phyloP scores from a whole-genome alignment of 2,797 vertebrate genomes.

The Pagetopsis macropterus region DNA sequence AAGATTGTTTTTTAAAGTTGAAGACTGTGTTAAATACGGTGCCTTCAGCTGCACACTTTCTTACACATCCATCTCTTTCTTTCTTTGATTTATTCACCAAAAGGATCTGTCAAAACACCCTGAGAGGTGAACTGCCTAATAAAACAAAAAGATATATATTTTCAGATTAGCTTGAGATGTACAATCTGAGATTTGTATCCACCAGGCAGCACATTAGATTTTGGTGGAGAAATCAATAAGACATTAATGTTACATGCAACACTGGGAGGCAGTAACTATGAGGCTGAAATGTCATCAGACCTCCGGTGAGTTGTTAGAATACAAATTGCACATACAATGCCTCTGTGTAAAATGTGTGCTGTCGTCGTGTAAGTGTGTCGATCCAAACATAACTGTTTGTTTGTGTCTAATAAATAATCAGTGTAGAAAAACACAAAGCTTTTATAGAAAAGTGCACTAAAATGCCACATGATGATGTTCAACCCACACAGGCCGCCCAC shows the following conservation, averaged over 20 bases:
- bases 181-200: conserved; percentile 17
- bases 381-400: conserved; percentile 14
- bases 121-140: not conserved
- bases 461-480: conserved; percentile 58
- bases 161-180: not conserved
- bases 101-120: conserved; percentile 2
- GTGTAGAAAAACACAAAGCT: conserved; percentile 11
- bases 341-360: not conserved
- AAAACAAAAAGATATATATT: not conserved
- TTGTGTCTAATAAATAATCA: conserved; percentile 15
- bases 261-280: not conserved
- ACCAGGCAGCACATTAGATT: conserved; percentile 1
- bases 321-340: not conserved
- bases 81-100: conserved; percentile 31
- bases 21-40: not conserved
- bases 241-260: conserved; percentile 12
- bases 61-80: conserved; percentile 22
- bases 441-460: conserved; percentile 36
- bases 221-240: conserved; percentile 19
- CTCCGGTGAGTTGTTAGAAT: conserved; percentile 5
- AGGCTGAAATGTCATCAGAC: conserved; percentile 19
- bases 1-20: not conserved
- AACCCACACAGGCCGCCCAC: conserved; percentile 37
- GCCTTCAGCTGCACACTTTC: not conserved
- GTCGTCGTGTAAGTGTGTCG: not conserved